These are phyloP conservation scores for Xenopus laevis DNA, from an alignment of 2,113 vertebrate species.

Conservation along the genomic window DNA sequence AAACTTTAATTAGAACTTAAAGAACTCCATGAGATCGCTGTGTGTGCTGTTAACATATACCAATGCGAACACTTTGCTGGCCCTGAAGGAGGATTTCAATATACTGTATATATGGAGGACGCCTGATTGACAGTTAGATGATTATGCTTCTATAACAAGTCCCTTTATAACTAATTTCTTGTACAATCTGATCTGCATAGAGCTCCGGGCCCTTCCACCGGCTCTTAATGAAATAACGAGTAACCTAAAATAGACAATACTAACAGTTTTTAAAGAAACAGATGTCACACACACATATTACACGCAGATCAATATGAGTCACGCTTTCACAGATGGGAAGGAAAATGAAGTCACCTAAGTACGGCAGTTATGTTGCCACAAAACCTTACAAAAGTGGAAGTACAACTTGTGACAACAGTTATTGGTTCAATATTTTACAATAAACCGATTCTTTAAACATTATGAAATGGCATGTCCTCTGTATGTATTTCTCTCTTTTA, in stretches of 20 bases:
- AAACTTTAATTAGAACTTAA: no score
- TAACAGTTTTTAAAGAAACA: no score
- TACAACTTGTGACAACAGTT: not conserved
- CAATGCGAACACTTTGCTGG: not conserved
- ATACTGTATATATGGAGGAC: not conserved
- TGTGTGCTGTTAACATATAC: no score
- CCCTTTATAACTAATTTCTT: no score
- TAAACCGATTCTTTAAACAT: not conserved
- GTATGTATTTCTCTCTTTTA: not conserved
- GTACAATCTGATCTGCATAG: no score
- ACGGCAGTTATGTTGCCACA: not conserved
- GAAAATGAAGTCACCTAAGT: not conserved
- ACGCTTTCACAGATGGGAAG: slow-evolving; percentile 5
- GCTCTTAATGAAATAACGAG: no score
- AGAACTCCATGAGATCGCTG: no score
- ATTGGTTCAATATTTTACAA: not conserved
- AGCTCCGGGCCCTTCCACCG: no score
- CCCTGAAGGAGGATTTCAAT: not conserved
- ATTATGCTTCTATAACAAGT: not conserved
- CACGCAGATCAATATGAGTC: not conserved
- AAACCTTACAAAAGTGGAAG: slow-evolving; percentile 13
- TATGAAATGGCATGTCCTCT: not conserved
- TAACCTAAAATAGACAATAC: no score
- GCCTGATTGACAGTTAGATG: slow-evolving; percentile 5
- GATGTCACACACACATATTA: not conserved